A percentile compares a stretch with the other conserved stretches of the same genome.
phyloP scores from a whole-genome alignment of 2,888 invertebrate genomes.

The Drosophila buzzatii region DNA sequence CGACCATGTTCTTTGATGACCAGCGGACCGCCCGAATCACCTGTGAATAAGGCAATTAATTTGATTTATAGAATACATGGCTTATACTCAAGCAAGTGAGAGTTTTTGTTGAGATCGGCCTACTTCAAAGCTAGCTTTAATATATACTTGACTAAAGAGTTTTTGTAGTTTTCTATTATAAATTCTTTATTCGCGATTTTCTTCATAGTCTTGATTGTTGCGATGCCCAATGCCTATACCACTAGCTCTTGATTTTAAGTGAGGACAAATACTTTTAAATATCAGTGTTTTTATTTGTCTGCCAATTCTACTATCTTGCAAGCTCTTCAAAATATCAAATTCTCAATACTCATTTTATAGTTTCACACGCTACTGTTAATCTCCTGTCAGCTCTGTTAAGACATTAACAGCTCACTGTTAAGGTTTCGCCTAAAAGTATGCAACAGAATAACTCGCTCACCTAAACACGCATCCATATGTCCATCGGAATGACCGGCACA shows the following conservation, averaged over 20 bases:
- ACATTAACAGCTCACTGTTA: conserved; percentile 9
- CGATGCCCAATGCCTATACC: too few relatives aligned
- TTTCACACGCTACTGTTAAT: not conserved
- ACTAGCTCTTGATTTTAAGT: too few relatives aligned
- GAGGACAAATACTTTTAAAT: too few relatives aligned
- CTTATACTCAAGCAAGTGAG: not conserved
- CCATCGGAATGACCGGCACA: conserved; percentile 94
- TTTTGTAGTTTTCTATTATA: not conserved
- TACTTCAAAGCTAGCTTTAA: not conserved
- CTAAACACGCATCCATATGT: conserved; percentile 92
- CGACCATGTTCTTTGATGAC: conserved; percentile 89
- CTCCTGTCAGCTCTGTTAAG: not conserved
- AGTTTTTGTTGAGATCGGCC: not conserved
- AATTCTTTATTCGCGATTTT: too few relatives aligned
- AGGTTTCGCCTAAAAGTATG: conserved; percentile 61
- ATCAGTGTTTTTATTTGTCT: not conserved
- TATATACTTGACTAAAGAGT: not conserved
- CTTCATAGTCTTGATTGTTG: too few relatives aligned
- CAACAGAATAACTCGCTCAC: conserved; percentile 80
- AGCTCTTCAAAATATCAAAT: not conserved
- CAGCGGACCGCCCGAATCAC: conserved; percentile 93
- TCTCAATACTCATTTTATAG: not conserved
- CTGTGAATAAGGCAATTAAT: conserved; percentile 82
- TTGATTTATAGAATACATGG: not conserved
- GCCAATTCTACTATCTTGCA: not conserved